Base-by-base conservation (phyloP, 2,888 invertebrate species). In the Cecidostiba fungosa region DNA sequence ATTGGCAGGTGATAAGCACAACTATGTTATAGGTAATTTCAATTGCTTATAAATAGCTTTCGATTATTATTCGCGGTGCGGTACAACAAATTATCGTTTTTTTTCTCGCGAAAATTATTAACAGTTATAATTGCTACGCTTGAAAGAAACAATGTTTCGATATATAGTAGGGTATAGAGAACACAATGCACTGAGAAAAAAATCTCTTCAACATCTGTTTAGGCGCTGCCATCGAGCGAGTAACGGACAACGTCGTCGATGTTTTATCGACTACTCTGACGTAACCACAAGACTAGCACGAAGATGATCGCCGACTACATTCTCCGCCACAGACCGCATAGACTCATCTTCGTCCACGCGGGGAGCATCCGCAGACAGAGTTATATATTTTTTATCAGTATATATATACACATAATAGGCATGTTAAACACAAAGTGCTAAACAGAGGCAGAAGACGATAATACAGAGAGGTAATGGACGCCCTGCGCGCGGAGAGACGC, bases 261-360 rank as follows among this genome's bases (percentile, higher is more conserved):
- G 82, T 62, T 78, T 84, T 88, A 66, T 85, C 88, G 86, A 86
- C 82, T 80, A 80, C 86, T 29, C 79, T 87, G 85, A 82, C 87
- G 84, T 84, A 86, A 84, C 82, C 77, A 36, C 69, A 59, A 73
- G 16, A 43, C 77, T 62, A 29, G 79, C 70, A 74, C 81, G 66
- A 84, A 82, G 76, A 86, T 86, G 84, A 84, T 84, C 78, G 59
- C 47, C 70, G 47, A 77, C 70, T 36, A 70, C 43, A 84, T 80
- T 85, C 81, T 70, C 59, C 16, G 62, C 73, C 59, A 69, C 39
- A n/a, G 39, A 47, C 82, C 76, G 26, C 74, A 32, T 29, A n/a
- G 36, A 69, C 39, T 72, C 79, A 69, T 76, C 73, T 73, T 66
- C 77, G 29, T 72, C 43, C 3, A 73, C 23, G 23, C 3, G 69